Percentiles rank a stretch among this genome's conserved stretches.
These are phyloP conservation scores for Lithophane socia DNA, from an alignment of 2,888 invertebrate genomes.

Conservation along the genomic window DNA sequence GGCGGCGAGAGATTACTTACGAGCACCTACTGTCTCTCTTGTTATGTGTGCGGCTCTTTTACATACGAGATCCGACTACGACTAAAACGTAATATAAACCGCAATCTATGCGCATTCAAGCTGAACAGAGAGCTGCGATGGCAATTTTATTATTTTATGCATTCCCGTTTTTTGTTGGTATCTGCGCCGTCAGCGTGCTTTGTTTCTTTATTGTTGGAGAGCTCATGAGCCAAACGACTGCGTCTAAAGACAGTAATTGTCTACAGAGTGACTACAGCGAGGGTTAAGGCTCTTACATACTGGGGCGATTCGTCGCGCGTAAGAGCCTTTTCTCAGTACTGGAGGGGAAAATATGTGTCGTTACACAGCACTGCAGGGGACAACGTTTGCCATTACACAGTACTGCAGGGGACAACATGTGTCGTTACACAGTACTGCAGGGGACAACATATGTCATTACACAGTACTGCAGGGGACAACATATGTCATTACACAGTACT, in stretches of 20 bases:
- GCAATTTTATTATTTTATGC: slow-evolving; percentile 29
- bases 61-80: not conserved
- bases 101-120: slow-evolving; percentile 33
- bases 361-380: not conserved
- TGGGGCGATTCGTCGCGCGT: too few species aligned
- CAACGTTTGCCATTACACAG: too few species aligned
- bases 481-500: too few species aligned
- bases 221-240: slow-evolving; percentile 7
- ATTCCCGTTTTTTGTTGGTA: slow-evolving; percentile 38
- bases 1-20: slow-evolving; percentile 14
- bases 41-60: not conserved
- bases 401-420: too few species aligned
- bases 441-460: too few species aligned
- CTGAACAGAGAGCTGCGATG: slow-evolving; percentile 34
- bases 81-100: slow-evolving; percentile 17
- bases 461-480: too few species aligned
- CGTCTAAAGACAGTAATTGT: slow-evolving; percentile 8
- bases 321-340: not conserved
- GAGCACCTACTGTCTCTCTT: not conserved
- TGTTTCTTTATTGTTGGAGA: slow-evolving; percentile 29
- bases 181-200: slow-evolving; percentile 36
- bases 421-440: too few species aligned
- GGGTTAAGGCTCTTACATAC: too few species aligned
- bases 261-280: not conserved
- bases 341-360: slow-evolving; percentile 1